These are phyloP conservation scores for Netta rufina DNA, from an alignment of 2,797 vertebrate species.

Conservation along the genomic window DNA sequence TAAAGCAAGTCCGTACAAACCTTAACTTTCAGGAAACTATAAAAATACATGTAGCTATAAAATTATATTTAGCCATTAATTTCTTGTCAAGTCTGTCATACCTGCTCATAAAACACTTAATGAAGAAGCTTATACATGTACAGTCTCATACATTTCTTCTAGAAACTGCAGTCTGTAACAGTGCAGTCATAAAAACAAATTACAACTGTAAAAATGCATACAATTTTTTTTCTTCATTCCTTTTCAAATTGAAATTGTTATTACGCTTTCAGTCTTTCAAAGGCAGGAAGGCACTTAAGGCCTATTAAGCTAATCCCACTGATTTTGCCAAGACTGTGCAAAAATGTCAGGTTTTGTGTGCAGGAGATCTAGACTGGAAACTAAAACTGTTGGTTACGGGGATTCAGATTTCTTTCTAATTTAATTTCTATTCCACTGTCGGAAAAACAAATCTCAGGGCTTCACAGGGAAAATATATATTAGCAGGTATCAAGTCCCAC, in stretches of 20 bases:
- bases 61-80: constrained; percentile 35
- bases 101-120: neutral
- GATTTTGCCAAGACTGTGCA: neutral
- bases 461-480: neutral
- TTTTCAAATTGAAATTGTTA: neutral
- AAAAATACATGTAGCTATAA: constrained; percentile 39
- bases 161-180: neutral
- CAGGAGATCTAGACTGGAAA: neutral
- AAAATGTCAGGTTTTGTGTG: neutral
- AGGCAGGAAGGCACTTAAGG: neutral
- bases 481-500: neutral
- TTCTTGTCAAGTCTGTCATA: constrained; percentile 20
- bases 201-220: neutral
- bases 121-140: neutral
- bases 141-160: neutral
- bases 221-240: neutral
- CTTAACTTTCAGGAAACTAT: constrained; percentile 31
- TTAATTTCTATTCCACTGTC: neutral
- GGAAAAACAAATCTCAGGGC: neutral
- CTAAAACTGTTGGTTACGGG: neutral
- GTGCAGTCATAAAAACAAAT: neutral
- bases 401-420: neutral
- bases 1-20: constrained; percentile 53
- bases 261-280: neutral
- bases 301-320: neutral